Evolutionary conservation across 1,140 invertebrate genomes (phyloP), one percentile per base, ranked within the genome.

Genomic region (Trachymyrmex septentrionalis): DNA sequence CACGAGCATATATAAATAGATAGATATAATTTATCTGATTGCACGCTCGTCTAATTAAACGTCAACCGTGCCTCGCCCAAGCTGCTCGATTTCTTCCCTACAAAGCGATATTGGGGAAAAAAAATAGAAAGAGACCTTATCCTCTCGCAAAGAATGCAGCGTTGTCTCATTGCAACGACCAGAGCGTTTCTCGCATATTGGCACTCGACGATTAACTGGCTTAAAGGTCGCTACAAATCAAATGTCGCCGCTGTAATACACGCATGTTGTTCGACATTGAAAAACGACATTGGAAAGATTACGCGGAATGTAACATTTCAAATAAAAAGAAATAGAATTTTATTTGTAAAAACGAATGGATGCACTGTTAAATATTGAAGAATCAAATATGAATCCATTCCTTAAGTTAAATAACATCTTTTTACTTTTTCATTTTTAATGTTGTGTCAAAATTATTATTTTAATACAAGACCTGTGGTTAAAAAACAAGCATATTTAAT

Each of bases 91-190:
- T 53, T 75, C 50, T 53, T 75, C 50, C 59, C 24, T 84, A 72
- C 44, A 80, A 73, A 87, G 77, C 64, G 71, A 76, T 69, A 81
- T 76, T 57, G 69, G 85, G 69, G 85, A 86, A 86, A 87, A 27
- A 27, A 53, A 30, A 30, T 21, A 9, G 64, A n/a, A 71, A 82
- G 61, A 82, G 59, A 77, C 38, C 50, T 85, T 87, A 75, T 38
- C 21, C 19, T 12, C 34, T 10, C 16, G 24, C 30, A 30, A 55
- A 24, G 21, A 53, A 19, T 34, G n/a, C 27, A 55, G 5, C 24
- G 21, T 66, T 34, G 66, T 59, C 16, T 59, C 55, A 61, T 34
- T 61, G 9, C 21, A 38, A 55, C 34, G 38, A 78, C 16, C 76
- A 19, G 48, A 48, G 53, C 55, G 27, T 44, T n/a, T 69, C 21